Base-by-base conservation (phyloP, 2,888 invertebrate genomes). In the Brachylomia viminalis region DNA sequence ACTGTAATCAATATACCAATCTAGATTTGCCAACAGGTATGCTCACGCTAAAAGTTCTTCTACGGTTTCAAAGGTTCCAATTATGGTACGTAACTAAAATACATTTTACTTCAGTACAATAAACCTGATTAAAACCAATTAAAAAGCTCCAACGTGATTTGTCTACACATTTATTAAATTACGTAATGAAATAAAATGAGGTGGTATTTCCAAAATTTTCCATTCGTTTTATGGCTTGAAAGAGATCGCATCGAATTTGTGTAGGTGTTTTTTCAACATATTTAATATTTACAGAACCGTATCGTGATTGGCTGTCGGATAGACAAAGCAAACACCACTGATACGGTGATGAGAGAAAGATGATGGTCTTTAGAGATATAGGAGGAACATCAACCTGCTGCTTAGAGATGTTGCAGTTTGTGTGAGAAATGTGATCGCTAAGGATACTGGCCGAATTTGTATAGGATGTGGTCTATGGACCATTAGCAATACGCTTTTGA, bases 141-240 rank as follows among this genome's bases (percentile, higher is more conserved):
- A 75, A 65, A 33, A 47, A n/a, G 23, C 27, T 49, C 64, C 64
- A 69, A 80, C 79, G 79, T 79, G 79, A 67, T 49, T 27, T 7
- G 15, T 30, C 62, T 56, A 47, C 67, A 62, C 45, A 33, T 67
- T 62, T 33, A 42, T 49, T 10, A 49, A 20, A 52, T 80, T 33
- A 45, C 62, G 79, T 73, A 62, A 79, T 33, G 20, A 62, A 56
- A 49, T 72, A 56, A 49, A 20, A 52, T 38, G 15, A 47, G 15
- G 27, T 58, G 33, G 11, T 62, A n/a, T 54, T 27, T 33, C n/a
- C 23, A 10, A 79, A 72, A 11, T 49, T 79, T 79, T 62, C 80
- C 62, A 67, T 67, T 58, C 15, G 42, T 49, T 66, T 8, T 47
- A 30, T 23, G 59, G n/a, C 42, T 70, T 70, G 11, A 30, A 30